Evolutionary conservation across 2,113 vertebrate species (phyloP).

Genomic region (Sitta europaea): DNA sequence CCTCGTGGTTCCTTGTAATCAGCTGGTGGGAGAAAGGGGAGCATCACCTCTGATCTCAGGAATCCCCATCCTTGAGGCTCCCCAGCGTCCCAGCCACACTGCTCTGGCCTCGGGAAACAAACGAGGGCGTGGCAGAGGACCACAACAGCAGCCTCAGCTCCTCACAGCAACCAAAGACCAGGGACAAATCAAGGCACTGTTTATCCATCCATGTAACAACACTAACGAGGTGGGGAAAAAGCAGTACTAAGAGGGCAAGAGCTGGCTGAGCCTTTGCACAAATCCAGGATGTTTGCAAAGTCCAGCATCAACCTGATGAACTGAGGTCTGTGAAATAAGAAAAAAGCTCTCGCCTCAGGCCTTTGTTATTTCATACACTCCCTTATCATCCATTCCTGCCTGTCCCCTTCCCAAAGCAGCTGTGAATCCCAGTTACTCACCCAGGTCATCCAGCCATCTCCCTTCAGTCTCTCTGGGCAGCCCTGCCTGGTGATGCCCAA

Average conservation of each 20-base stretch:
- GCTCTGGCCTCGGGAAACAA: background rate
- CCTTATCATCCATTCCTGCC: background rate
- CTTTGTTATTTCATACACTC: background rate
- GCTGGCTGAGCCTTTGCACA: background rate
- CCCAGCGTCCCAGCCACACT: background rate
- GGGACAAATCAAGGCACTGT: background rate
- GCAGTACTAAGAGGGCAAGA: background rate
- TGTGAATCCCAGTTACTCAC: background rate
- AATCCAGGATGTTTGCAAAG: fast-evolving
- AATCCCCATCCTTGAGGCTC: background rate
- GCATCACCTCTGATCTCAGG: background rate
- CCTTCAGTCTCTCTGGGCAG: background rate
- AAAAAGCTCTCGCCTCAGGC: background rate
- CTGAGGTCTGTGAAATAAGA: background rate
- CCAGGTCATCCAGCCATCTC: background rate
- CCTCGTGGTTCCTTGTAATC: background rate
- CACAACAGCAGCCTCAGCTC: background rate
- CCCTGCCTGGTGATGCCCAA: background rate
- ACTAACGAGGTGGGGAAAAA: fast-evolving
- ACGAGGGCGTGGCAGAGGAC: fast-evolving
- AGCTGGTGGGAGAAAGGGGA: background rate
- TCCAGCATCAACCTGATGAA: background rate
- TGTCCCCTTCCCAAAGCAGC: background rate
- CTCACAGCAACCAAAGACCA: background rate
- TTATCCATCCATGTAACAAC: background rate